Evolutionary conservation across 2,888 invertebrate genomes (phyloP).

Genomic region (Ophion costatus): DNA sequence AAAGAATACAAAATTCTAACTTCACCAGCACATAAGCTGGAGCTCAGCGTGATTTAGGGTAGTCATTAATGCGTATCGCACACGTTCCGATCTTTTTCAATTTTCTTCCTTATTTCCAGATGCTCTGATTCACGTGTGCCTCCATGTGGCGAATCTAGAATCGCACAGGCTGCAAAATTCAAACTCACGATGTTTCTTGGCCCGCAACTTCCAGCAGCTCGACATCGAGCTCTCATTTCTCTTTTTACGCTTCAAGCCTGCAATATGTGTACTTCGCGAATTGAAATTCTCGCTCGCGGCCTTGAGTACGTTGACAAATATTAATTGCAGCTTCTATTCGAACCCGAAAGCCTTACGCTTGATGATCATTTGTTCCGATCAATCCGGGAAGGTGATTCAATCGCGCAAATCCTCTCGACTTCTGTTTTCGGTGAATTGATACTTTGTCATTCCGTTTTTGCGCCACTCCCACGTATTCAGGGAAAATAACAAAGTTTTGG

Average conservation of each 20-base stretch:
- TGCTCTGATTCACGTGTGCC: conserved; percentile 46
- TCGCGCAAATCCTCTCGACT: neutral
- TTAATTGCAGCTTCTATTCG: neutral
- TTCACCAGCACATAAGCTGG: neutral
- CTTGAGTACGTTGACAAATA: neutral
- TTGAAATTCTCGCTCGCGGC: neutral
- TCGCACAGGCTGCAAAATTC: neutral
- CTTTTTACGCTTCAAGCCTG: neutral
- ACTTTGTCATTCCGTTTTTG: neutral
- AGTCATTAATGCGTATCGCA: conserved; percentile 56
- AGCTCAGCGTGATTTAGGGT: conserved; percentile 52
- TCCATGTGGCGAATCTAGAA: neutral
- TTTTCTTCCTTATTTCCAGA: conserved; percentile 54
- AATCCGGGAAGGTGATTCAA: neutral
- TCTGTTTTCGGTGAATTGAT: neutral
- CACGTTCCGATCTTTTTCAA: conserved; percentile 23
- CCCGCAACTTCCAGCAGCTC: neutral
- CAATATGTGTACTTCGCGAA: no score
- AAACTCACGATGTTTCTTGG: neutral
- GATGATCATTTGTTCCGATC: neutral
- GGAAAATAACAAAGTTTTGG: conserved; percentile 1
- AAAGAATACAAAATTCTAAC: neutral
- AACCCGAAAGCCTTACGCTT: neutral
- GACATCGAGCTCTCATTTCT: neutral
- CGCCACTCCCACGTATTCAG: neutral